Base-by-base conservation (phyloP, 2,888 invertebrate species). In the Caradrina kadenii region DNA sequence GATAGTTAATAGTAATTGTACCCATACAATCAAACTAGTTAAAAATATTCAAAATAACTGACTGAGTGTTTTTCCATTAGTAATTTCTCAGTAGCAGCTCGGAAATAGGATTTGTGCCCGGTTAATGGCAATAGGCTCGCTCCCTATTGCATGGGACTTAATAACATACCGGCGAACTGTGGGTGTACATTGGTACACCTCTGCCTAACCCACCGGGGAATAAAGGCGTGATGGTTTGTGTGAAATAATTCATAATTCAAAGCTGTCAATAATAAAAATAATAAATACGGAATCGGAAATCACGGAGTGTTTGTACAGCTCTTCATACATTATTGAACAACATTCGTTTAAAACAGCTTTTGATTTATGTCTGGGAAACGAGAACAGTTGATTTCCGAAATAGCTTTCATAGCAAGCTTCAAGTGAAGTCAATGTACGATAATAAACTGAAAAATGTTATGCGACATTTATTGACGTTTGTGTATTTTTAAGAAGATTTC, bases 241-340 rank as follows among this genome's bases (percentile, higher is more conserved):
- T 13, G 11, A 39, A 56, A 69, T 52, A n/a, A 70, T 53, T 49
- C 22, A 72, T 55, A 52, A 66, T 63, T 65, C 63, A 70, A 53
- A 13, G 50, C 66, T 74, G 68, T 74, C 81, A 81, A 81, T 66
- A 79, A 67, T 61, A 71, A 71, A 71, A 70, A 39, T 8, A 39
- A 45, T 63, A 61, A 55, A 78, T 69, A 64, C 52, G 48, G 63
- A 56, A 71, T 72, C 66, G 75, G 62, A 80, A 80, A 81, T 80
- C 79, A 69, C 61, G n/a, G 35, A 35, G n/a, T 62, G 17, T 67
- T 80, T 63, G 77, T 54, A 45, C 31, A 65, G 35, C 54, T 61
- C 61, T 58, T 76, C 81, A 78, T 78, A 78, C 77, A 76, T 80
- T 76, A 78, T 80, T 76, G 54, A 78, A 77, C 61, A 80, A 71